These are phyloP conservation scores for Drosophila lacteicornis DNA, from an alignment of 1,140 invertebrate species.

Conservation along the genomic window DNA sequence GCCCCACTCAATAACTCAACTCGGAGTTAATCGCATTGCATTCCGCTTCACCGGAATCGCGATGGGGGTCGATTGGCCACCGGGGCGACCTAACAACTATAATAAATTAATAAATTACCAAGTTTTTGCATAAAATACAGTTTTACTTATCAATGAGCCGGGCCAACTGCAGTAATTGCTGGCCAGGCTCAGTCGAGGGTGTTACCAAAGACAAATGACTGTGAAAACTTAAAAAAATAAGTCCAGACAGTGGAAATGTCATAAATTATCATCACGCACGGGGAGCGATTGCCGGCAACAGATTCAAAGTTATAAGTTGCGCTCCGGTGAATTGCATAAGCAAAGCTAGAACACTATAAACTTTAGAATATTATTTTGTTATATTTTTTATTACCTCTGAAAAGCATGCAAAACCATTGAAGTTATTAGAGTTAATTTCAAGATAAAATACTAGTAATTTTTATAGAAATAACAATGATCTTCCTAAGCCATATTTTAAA, in stretches of 20 bases:
- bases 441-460: too few relatives aligned
- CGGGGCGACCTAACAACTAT: constrained; percentile 52
- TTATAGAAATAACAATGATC: too few relatives aligned
- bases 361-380: background rate
- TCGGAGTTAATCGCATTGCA: constrained; percentile 71
- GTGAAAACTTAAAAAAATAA: constrained; percentile 42
- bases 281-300: constrained; percentile 10
- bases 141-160: constrained; percentile 74
- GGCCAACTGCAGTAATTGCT: constrained; percentile 64
- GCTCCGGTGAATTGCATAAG: constrained; percentile 38
- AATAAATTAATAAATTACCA: constrained; percentile 82
- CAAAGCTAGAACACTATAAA: background rate
- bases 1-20: constrained; percentile 41
- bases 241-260: constrained; percentile 36
- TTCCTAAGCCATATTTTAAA: too few relatives aligned
- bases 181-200: constrained; percentile 20
- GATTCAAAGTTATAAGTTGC: constrained; percentile 36
- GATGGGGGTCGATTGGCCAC: constrained; percentile 21
- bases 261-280: constrained; percentile 72
- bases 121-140: constrained; percentile 70
- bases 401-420: too few relatives aligned
- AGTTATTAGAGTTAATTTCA: background rate
- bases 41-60: constrained; percentile 55
- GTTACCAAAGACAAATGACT: constrained; percentile 68
- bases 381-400: constrained; percentile 1